Percentiles rank a stretch among this genome's conserved stretches.
phyloP scores from a whole-genome alignment of 2,888 invertebrate genomes.

The Oconnorella tubifera region DNA sequence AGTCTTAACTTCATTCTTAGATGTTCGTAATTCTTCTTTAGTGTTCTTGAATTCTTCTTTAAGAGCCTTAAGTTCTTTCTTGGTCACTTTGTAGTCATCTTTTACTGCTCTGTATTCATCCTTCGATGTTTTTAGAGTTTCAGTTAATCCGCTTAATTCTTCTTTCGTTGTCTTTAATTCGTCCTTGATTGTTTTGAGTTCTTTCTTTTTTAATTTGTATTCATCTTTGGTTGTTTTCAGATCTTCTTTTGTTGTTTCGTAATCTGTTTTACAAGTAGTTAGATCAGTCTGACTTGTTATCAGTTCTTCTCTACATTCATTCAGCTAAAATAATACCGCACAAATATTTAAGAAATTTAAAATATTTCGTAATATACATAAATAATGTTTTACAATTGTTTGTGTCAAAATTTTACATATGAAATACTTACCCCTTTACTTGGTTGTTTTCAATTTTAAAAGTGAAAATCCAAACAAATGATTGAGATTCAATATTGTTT shows the following conservation, averaged over 20 bases:
- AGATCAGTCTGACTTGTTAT: conserved; percentile 5
- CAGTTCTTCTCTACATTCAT: conserved; percentile 7
- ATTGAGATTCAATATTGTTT: too few relatives aligned
- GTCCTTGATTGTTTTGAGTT: conserved; percentile 20
- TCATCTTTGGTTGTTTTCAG: conserved; percentile 16
- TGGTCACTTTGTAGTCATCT: conserved; percentile 17
- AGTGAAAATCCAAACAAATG: too few relatives aligned
- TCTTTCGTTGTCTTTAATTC: conserved; percentile 18
- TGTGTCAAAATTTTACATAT: too few relatives aligned
- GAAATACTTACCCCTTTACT: not conserved
- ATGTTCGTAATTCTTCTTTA: conserved; percentile 15
- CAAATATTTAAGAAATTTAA: not conserved
- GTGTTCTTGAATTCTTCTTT: conserved; percentile 9
- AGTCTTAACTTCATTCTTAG: conserved; percentile 10
- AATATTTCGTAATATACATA: not conserved
- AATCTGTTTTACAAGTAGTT: not conserved
- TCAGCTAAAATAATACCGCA: conserved; percentile 5
- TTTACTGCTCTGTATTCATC: conserved; percentile 13
- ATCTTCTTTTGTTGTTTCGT: conserved; percentile 10
- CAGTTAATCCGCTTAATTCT: conserved; percentile 12
- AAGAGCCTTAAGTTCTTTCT: conserved; percentile 18
- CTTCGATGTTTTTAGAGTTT: conserved; percentile 4
- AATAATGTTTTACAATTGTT: too few relatives aligned
- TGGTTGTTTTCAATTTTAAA: too few relatives aligned
- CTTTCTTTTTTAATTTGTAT: conserved; percentile 17